A percentile compares a stretch with the other conserved stretches of the same genome.
Evolutionary conservation across 2,888 invertebrate genomes (phyloP).

Genomic region (Watsonalla binaria): DNA sequence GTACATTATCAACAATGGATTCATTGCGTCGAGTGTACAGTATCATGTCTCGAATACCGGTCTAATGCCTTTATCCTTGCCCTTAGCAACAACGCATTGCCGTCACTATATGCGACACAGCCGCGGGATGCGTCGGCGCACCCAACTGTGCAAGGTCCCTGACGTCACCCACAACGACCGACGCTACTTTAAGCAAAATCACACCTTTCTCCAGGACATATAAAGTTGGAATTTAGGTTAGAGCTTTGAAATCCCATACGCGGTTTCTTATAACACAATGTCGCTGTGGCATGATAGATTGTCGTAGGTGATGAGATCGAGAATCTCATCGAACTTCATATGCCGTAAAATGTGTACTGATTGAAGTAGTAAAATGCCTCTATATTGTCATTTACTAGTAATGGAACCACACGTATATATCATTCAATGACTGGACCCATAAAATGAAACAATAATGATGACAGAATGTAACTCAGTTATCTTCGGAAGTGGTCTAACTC

Average conservation of each 20-base stretch:
- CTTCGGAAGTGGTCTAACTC: slow-evolving; percentile 15
- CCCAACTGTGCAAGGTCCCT: slow-evolving; percentile 70
- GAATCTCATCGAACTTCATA: slow-evolving; percentile 23
- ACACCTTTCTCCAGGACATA: slow-evolving; percentile 28
- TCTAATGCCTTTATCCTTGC: slow-evolving; percentile 34
- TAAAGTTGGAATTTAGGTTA: slow-evolving; percentile 9
- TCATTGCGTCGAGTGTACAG: neutral
- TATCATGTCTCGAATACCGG: slow-evolving; percentile 10
- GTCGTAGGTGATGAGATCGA: slow-evolving; percentile 27
- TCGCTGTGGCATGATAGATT: slow-evolving; percentile 22
- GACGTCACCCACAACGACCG: slow-evolving; percentile 49
- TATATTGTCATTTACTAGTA: slow-evolving; percentile 9
- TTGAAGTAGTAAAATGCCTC: slow-evolving; percentile 11
- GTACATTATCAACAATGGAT: neutral
- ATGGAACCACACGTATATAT: slow-evolving; percentile 15
- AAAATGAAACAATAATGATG: slow-evolving; percentile 16
- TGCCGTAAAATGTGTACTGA: slow-evolving; percentile 18
- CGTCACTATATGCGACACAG: slow-evolving; percentile 55
- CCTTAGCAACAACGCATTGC: slow-evolving; percentile 55
- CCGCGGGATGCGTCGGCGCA: slow-evolving; percentile 63
- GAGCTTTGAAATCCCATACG: slow-evolving; percentile 23
- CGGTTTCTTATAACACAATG: slow-evolving; percentile 27
- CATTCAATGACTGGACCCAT: slow-evolving; percentile 5
- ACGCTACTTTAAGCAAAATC: slow-evolving; percentile 23
- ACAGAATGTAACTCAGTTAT: slow-evolving; percentile 15